A percentile compares a stretch with the other conserved stretches of the same genome.
These are phyloP conservation scores for Morpho achilles DNA, from an alignment of 2,888 invertebrate species.

Conservation along the genomic window DNA sequence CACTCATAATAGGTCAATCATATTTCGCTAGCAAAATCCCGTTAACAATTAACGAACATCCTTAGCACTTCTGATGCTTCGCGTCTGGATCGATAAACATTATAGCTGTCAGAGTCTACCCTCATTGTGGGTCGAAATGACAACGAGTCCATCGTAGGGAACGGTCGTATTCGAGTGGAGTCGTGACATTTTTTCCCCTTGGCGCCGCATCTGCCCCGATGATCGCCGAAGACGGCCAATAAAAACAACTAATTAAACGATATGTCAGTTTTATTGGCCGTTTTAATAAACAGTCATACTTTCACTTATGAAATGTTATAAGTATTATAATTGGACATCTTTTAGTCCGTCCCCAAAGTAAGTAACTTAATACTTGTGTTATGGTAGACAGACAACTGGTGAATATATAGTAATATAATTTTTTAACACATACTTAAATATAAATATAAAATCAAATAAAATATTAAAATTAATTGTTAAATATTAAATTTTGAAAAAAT, in stretches of 20 bases:
- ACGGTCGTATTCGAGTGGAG: slow-evolving; percentile 35
- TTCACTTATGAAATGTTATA: slow-evolving; percentile 10
- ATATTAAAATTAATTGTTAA: too few relatives aligned
- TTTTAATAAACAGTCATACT: slow-evolving; percentile 9
- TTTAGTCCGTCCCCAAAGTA: too few relatives aligned
- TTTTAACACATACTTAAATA: too few relatives aligned
- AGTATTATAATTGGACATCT: neutral
- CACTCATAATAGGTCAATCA: too few relatives aligned
- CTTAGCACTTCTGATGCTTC: slow-evolving; percentile 27
- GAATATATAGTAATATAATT: too few relatives aligned
- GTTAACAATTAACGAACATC: slow-evolving; percentile 23
- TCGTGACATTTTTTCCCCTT: slow-evolving; percentile 57
- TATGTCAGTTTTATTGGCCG: slow-evolving; percentile 18
- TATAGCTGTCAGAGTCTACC: slow-evolving; percentile 22
- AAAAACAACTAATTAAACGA: slow-evolving; percentile 41
- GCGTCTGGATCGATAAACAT: slow-evolving; percentile 28
- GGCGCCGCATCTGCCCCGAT: slow-evolving; percentile 48
- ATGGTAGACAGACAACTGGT: too few relatives aligned
- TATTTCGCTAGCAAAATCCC: slow-evolving; percentile 12
- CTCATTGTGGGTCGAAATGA: slow-evolving; percentile 26
- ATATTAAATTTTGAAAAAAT: too few relatives aligned
- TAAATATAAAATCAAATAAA: too few relatives aligned
- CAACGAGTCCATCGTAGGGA: slow-evolving; percentile 47
- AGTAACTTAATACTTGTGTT: too few relatives aligned
- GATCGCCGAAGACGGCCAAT: slow-evolving; percentile 42